Conservation (phyloP, 2,113 vertebrate genomes). For the Callaeas wilsoni region DNA sequence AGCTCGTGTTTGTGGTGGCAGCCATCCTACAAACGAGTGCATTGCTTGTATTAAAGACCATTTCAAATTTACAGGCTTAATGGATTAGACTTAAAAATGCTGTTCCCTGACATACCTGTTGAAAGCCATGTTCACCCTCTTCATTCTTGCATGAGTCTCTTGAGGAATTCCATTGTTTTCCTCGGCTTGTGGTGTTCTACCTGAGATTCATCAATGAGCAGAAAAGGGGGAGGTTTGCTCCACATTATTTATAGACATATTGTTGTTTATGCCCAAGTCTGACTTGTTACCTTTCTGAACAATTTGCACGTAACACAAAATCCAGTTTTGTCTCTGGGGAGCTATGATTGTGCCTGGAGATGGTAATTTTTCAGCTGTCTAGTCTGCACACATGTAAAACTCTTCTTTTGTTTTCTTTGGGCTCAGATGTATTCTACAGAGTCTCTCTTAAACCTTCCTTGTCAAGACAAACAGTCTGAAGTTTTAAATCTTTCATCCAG, state of each 20-base stretch:
- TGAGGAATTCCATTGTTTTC: not conserved
- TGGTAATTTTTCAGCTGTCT: not conserved
- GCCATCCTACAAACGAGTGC: not conserved
- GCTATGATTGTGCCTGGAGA: not conserved
- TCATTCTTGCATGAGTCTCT: not conserved
- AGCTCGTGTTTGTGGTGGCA: fast-evolving
- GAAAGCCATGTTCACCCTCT: fast-evolving
- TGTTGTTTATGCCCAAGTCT: not conserved
- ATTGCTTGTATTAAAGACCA: not conserved
- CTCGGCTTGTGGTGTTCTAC: not conserved
- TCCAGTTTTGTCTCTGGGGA: not conserved
- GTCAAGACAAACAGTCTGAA: not conserved
- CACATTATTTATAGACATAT: not conserved
- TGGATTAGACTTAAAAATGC: not conserved
- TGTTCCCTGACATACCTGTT: not conserved
- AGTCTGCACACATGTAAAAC: not conserved
- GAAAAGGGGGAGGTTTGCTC: not conserved
- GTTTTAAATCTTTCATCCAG: not conserved
- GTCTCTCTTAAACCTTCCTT: not conserved
- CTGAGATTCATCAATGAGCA: not conserved
- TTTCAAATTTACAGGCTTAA: not conserved
- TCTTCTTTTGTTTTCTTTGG: not conserved
- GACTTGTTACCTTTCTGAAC: not conserved
- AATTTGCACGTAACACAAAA: not conserved
- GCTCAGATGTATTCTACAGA: not conserved